Conservation (phyloP, 2,888 invertebrate species). For the Trimorus sp. region DNA sequence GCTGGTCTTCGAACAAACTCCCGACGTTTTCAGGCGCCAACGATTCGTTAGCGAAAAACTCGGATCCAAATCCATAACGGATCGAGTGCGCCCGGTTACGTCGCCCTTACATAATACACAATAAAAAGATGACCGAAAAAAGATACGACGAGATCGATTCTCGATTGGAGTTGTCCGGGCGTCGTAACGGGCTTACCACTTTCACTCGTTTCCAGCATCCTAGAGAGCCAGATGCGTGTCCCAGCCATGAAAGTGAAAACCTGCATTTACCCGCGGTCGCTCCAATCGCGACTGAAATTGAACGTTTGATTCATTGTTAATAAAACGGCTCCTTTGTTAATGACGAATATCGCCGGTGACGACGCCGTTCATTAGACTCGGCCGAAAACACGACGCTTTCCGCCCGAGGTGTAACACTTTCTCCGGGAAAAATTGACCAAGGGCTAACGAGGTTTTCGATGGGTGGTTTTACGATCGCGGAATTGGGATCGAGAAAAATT, state of each 20-base stretch:
- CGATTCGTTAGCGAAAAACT: not conserved
- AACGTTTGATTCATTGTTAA: slow-evolving; percentile 54
- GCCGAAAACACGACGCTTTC: slow-evolving; percentile 7
- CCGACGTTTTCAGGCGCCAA: no score
- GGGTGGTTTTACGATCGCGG: no score
- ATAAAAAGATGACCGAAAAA: slow-evolving; percentile 54
- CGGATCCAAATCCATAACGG: not conserved
- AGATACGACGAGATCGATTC: slow-evolving; percentile 50
- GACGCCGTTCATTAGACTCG: slow-evolving; percentile 26
- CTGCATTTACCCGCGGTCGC: slow-evolving; percentile 47
- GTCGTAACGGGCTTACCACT: slow-evolving; percentile 53
- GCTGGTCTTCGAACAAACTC: no score
- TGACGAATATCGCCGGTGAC: slow-evolving; percentile 29
- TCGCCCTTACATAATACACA: slow-evolving; percentile 40
- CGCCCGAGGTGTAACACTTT: not conserved
- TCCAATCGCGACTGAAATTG: slow-evolving; percentile 40
- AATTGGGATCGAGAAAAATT: no score
- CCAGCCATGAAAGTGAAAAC: slow-evolving; percentile 75
- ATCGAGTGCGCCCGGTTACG: slow-evolving; percentile 20
- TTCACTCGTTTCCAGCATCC: slow-evolving; percentile 65
- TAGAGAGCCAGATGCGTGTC: slow-evolving; percentile 52
- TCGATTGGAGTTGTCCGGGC: slow-evolving; percentile 21
- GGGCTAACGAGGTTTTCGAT: no score
- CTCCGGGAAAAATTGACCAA: not conserved
- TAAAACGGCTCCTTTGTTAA: slow-evolving; percentile 30